These are phyloP conservation scores for Beris chalybata DNA, from an alignment of 2,888 invertebrate genomes.

Conservation along the genomic window DNA sequence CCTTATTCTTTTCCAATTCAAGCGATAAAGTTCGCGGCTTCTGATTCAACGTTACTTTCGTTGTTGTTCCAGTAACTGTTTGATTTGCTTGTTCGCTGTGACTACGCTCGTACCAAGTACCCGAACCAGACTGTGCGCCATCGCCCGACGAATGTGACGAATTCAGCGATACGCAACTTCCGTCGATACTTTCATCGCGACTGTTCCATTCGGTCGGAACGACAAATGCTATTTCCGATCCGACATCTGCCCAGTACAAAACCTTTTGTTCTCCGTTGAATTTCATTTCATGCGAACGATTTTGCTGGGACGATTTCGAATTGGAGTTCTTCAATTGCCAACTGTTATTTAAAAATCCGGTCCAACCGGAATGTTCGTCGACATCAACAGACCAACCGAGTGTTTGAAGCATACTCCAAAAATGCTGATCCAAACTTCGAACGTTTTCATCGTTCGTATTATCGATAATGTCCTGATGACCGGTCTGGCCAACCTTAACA, in stretches of 20 bases:
- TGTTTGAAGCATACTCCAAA: constrained; percentile 66
- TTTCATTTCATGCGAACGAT: constrained; percentile 59
- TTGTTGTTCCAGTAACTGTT: constrained; percentile 40
- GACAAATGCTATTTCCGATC: constrained; percentile 92
- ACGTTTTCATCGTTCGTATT: constrained; percentile 53
- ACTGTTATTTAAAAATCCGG: constrained; percentile 85
- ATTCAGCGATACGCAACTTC: constrained; percentile 56
- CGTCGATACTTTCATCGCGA: constrained; percentile 57
- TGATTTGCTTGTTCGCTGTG: constrained; percentile 55
- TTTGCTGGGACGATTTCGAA: constrained; percentile 31
- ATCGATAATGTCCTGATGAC: constrained; percentile 74
- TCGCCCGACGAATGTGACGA: constrained; percentile 45
- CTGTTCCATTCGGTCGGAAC: constrained; percentile 71
- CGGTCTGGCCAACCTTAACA: constrained; percentile 81
- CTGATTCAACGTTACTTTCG: constrained; percentile 55
- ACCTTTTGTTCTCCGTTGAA: constrained; percentile 86
- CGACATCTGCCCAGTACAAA: constrained; percentile 94
- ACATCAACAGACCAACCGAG: constrained; percentile 89
- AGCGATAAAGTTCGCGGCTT: constrained; percentile 71
- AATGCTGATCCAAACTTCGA: constrained; percentile 58
- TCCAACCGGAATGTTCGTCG: constrained; percentile 89
- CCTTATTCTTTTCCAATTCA: constrained; percentile 61
- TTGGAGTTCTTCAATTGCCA: constrained; percentile 64
- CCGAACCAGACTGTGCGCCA: constrained; percentile 42
- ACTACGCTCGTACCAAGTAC: constrained; percentile 62